These are phyloP conservation scores for Empidonax alnorum DNA, from an alignment of 2,113 vertebrate genomes.

Conservation along the genomic window DNA sequence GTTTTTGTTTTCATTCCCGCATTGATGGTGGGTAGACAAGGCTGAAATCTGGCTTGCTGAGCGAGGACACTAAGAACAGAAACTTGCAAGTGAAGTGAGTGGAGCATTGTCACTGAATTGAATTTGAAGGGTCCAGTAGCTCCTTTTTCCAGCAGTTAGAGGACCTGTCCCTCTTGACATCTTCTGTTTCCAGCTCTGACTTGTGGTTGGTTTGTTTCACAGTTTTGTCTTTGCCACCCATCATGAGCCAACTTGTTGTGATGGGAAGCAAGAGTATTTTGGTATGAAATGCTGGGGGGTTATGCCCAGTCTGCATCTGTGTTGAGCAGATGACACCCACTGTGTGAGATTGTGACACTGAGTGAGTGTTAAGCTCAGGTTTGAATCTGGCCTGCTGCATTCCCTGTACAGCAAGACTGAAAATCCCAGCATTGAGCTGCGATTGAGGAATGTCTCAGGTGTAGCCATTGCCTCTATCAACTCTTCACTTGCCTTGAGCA, in stretches of 20 bases:
- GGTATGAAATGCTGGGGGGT: not conserved
- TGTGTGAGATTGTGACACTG: not conserved
- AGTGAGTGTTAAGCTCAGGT: not conserved
- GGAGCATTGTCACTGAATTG: not conserved
- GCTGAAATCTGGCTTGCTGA: not conserved
- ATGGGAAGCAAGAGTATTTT: not conserved
- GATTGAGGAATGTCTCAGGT: not conserved
- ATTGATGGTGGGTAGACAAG: not conserved
- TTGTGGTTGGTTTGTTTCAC: not conserved
- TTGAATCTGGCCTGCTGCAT: not conserved
- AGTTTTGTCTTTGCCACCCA: not conserved
- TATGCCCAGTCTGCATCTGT: not conserved
- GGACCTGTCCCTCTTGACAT: not conserved
- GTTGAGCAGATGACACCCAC: not conserved
- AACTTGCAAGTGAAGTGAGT: constrained; percentile 29
- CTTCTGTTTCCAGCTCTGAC: not conserved
- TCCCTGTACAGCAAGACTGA: not conserved
- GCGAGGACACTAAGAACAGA: not conserved
- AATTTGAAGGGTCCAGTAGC: not conserved
- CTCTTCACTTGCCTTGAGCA: not conserved
- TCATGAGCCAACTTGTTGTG: not conserved
- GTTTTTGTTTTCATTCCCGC: not conserved
- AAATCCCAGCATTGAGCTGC: rapidly evolving
- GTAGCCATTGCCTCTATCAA: not conserved
- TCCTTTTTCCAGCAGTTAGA: not conserved